Conservation (phyloP, 2,797 vertebrate species). For the Cottoperca gobio region DNA sequence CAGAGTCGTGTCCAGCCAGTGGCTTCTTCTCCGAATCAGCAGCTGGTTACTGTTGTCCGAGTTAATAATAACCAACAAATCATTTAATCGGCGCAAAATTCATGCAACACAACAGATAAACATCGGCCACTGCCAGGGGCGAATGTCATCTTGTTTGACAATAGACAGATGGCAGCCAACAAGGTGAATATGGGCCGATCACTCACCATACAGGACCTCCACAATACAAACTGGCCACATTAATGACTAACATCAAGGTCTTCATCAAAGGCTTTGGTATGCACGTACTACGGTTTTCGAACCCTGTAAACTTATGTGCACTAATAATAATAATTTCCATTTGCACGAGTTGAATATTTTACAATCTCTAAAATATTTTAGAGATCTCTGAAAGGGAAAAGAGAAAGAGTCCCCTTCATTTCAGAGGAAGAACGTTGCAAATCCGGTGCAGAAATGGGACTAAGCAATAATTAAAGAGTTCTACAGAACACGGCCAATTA, state of each 20-base stretch:
- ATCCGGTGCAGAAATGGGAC: constrained; percentile 41
- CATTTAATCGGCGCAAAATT: no score
- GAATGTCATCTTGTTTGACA: no score
- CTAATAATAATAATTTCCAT: not conserved
- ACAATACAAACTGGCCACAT: not conserved
- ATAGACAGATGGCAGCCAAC: no score
- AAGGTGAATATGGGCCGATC: not conserved
- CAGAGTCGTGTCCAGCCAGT: no score
- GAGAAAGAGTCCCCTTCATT: not conserved
- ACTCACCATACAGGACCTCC: not conserved
- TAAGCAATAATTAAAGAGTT: constrained; percentile 55
- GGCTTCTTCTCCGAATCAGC: no score
- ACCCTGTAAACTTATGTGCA: not conserved
- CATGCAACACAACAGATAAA: no score
- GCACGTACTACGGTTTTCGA: not conserved
- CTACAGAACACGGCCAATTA: constrained; percentile 50
- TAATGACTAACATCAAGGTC: not conserved
- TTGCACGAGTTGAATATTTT: no score
- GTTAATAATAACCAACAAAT: no score
- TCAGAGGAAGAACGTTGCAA: constrained; percentile 17
- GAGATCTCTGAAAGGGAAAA: constrained; percentile 8
- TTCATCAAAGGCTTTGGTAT: not conserved
- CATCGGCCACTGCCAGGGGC: no score
- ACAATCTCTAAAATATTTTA: constrained; percentile 10
- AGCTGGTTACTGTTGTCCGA: no score